phyloP scores from a whole-genome alignment of 1,140 invertebrate genomes.

The Gonioctena quinquepunctata region DNA sequence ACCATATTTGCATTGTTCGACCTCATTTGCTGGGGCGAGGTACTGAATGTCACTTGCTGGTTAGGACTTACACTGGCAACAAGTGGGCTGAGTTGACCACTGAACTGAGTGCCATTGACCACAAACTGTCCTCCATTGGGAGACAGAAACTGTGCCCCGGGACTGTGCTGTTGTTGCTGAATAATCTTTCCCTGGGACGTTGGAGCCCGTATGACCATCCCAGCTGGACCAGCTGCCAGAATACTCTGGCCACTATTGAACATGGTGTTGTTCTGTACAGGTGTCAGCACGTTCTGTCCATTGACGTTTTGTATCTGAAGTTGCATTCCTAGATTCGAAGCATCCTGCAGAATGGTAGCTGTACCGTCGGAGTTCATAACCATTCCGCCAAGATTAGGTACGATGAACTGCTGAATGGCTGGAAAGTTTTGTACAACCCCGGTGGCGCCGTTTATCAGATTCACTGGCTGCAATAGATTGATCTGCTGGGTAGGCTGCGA shows the following conservation, averaged over 20 bases:
- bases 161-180: conserved; percentile 70
- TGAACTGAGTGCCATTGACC: conserved; percentile 73
- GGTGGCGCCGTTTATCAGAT: conserved; percentile 72
- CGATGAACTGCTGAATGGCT: conserved; percentile 79
- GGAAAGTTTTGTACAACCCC: conserved; percentile 77
- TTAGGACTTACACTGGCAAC: conserved; percentile 74
- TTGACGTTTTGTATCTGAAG: conserved; percentile 80
- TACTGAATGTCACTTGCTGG: conserved; percentile 68
- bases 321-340: conserved; percentile 71
- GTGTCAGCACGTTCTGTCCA: conserved; percentile 75
- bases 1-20: conserved; percentile 49
- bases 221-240: conserved; percentile 69
- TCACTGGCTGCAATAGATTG: conserved; percentile 79
- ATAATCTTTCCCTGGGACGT: conserved; percentile 73
- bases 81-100: conserved; percentile 78
- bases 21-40: conserved; percentile 61
- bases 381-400: conserved; percentile 71
- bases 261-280: conserved; percentile 67
- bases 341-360: conserved; percentile 76
- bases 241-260: conserved; percentile 66
- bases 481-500: conserved; percentile 75
- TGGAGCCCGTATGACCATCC: conserved; percentile 78
- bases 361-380: conserved; percentile 55
- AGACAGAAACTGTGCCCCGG: conserved; percentile 72
- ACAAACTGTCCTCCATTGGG: conserved; percentile 73